phyloP scores from a whole-genome alignment of 2,113 vertebrate species.

The Otus sunia region DNA sequence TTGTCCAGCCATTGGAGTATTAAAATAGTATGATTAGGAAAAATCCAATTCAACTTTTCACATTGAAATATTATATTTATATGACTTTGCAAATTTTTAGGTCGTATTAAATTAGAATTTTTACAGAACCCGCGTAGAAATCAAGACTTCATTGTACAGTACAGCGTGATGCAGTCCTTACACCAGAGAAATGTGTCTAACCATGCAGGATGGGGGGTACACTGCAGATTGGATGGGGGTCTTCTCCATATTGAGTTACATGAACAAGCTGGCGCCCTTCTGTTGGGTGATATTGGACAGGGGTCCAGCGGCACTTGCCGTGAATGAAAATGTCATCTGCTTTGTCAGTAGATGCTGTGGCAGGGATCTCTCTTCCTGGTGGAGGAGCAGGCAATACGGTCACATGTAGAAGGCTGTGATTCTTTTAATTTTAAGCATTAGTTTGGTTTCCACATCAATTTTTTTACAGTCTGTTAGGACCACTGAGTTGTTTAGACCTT shows the following conservation, averaged over 20 bases:
- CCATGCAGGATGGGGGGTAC: not conserved
- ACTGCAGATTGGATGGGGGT: not conserved
- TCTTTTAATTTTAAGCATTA: not conserved
- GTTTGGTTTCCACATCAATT: not conserved
- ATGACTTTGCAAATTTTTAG: not conserved
- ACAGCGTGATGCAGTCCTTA: not conserved
- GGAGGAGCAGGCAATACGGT: not conserved
- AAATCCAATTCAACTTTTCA: not conserved
- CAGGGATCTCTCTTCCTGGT: not conserved
- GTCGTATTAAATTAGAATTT: not conserved
- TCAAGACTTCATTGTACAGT: not conserved
- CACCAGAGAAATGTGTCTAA: not conserved
- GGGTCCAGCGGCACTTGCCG: not conserved
- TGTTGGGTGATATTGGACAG: not conserved
- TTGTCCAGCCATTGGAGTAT: not conserved
- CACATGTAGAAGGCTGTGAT: not conserved
- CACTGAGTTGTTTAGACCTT: not conserved
- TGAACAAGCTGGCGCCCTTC: not conserved
- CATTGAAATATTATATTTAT: not conserved
- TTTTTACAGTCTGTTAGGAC: not conserved
- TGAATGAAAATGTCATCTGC: not conserved
- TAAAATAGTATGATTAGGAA: not conserved
- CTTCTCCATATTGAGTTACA: not conserved
- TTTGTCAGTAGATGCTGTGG: not conserved
- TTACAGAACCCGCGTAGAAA: rapidly evolving